phyloP scores from a whole-genome alignment of 2,113 vertebrate species.

The Eurystomus gularis region DNA sequence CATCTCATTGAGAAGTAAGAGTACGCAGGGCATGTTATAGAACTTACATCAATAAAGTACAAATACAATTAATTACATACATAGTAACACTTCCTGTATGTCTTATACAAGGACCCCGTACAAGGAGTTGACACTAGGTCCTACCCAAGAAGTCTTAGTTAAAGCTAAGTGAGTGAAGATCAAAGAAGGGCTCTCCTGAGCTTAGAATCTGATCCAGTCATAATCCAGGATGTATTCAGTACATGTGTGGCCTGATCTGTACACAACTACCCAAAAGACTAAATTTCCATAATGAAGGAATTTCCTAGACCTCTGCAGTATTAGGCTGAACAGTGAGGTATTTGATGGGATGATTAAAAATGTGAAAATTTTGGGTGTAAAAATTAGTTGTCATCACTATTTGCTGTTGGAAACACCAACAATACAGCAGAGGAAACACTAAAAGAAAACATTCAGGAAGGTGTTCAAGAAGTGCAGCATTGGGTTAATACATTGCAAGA shows the following conservation, averaged over 20 bases:
- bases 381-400: background rate
- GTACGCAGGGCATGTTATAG: background rate
- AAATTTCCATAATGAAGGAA: background rate
- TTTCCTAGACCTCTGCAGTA: background rate
- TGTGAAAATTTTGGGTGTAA: background rate
- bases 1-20: background rate
- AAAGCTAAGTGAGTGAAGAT: background rate
- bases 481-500: background rate
- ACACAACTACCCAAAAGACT: background rate
- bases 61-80: background rate
- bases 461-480: background rate
- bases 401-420: background rate
- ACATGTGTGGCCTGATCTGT: background rate
- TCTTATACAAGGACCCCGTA: background rate
- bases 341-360: background rate
- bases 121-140: background rate
- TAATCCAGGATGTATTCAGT: background rate
- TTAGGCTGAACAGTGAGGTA: background rate
- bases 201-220: background rate
- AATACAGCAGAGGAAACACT: background rate
- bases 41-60: background rate
- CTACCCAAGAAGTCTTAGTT: background rate
- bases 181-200: background rate
- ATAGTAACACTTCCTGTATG: background rate
- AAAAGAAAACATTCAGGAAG: background rate